Evolutionary conservation across 2,113 vertebrate genomes (phyloP).

Genomic region (Cebus imitator): DNA sequence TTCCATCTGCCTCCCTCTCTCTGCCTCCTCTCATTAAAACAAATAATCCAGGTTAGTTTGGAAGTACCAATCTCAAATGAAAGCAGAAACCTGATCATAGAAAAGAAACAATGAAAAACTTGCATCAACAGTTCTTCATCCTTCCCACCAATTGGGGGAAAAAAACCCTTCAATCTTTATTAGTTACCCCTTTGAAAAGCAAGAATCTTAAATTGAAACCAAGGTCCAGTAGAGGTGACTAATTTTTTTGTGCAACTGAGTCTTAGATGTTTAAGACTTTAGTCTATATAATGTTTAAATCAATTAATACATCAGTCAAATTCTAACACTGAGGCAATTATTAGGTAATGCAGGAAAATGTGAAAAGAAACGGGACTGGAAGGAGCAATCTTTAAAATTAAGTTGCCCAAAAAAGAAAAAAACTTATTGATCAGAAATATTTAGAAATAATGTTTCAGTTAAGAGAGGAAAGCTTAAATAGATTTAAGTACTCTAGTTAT

Average conservation of each 20-base stretch:
- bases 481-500: neutral
- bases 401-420: neutral
- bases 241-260: slow-evolving; percentile 1
- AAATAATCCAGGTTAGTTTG: neutral
- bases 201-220: slow-evolving; percentile 26
- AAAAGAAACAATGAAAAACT: neutral
- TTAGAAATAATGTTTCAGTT: neutral
- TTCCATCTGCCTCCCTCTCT: neutral
- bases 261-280: slow-evolving; percentile 30
- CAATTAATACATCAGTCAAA: neutral
- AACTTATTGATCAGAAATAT: neutral
- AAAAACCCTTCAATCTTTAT: neutral
- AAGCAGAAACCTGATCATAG: neutral
- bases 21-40: neutral
- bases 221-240: neutral
- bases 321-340: neutral
- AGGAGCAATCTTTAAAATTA: slow-evolving; percentile 11
- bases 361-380: neutral
- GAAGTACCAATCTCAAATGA: neutral
- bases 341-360: neutral
- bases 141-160: neutral
- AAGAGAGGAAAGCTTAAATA: neutral
- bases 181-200: neutral
- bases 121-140: neutral
- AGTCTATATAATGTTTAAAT: neutral